These are phyloP conservation scores for Camponotus floridanus DNA, from an alignment of 1,140 invertebrate genomes.

Conservation along the genomic window DNA sequence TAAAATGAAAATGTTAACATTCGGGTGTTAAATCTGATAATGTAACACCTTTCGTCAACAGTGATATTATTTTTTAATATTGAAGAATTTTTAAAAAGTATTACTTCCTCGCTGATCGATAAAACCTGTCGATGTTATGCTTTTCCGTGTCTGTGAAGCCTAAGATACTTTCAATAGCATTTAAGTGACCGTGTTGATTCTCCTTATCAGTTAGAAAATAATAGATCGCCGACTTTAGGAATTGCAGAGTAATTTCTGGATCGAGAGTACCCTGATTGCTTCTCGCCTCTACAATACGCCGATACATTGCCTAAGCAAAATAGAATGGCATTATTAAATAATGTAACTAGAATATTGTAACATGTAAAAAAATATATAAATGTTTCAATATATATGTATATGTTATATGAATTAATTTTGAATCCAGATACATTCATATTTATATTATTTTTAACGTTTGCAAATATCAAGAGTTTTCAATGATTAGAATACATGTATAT, in stretches of 20 bases:
- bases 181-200: constrained; percentile 93
- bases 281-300: constrained; percentile 91
- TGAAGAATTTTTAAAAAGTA: constrained; percentile 62
- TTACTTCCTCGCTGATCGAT: constrained; percentile 80
- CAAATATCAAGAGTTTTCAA: not conserved
- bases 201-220: constrained; percentile 95
- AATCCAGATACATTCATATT: constrained; percentile 23
- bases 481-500: not conserved
- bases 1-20: constrained; percentile 3
- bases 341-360: constrained; percentile 4
- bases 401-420: constrained; percentile 10
- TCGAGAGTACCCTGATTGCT: constrained; percentile 90
- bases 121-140: constrained; percentile 89
- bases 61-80: constrained; percentile 54
- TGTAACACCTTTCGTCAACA: constrained; percentile 17
- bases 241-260: constrained; percentile 94
- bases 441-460: not conserved
- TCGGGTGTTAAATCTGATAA: constrained; percentile 3
- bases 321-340: constrained; percentile 37
- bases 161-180: constrained; percentile 94
- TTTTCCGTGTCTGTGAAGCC: constrained; percentile 92
- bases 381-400: constrained; percentile 31
- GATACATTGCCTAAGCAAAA: constrained; percentile 91
- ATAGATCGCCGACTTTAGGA: constrained; percentile 96
- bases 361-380: constrained; percentile 15